Percentiles rank a stretch among this genome's conserved stretches.
Conservation (phyloP, 2,797 vertebrate species). For the Aeoliscus strigatus region DNA sequence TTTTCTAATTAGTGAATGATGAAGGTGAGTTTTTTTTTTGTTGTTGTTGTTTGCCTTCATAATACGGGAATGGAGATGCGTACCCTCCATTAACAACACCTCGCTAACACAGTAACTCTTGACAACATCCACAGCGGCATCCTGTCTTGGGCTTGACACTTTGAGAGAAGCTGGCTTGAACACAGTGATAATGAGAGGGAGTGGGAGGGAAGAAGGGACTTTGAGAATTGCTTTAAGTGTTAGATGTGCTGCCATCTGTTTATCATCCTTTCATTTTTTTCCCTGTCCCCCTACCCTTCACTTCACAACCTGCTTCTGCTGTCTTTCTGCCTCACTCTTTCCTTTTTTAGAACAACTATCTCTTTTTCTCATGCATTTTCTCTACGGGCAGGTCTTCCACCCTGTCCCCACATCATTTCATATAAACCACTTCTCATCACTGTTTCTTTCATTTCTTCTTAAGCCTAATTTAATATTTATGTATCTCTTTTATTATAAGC, state of each 20-base stretch:
- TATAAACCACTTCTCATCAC: constrained; percentile 5
- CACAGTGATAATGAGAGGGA: constrained; percentile 56
- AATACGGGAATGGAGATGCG: constrained; percentile 4
- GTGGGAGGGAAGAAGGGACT: constrained; percentile 47
- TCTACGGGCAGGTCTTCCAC: not conserved
- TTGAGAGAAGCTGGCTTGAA: constrained; percentile 34
- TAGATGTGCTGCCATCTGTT: constrained; percentile 56
- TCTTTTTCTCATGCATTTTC: constrained; percentile 14
- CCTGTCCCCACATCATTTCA: no score
- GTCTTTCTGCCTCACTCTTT: constrained; percentile 1
- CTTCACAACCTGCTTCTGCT: constrained; percentile 21
- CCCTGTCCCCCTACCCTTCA: constrained; percentile 12
- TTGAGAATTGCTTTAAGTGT: constrained; percentile 42
- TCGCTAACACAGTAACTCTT: constrained; percentile 29
- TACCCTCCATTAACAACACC: constrained; percentile 7
- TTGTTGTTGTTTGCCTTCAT: constrained; percentile 30
- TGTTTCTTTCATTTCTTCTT: constrained; percentile 4
- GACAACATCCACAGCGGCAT: constrained; percentile 35
- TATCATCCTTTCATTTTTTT: constrained; percentile 37
- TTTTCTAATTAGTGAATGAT: no score
- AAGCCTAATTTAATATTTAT: constrained; percentile 7
- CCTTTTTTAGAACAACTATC: not conserved
- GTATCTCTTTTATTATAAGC: no score
- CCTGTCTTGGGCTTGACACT: constrained; percentile 40
- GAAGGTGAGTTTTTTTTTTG: no score